Percentiles rank a stretch among this genome's conserved stretches.
These are phyloP conservation scores for Drosophila nigromelanica DNA, from an alignment of 1,140 invertebrate genomes.

Conservation along the genomic window DNA sequence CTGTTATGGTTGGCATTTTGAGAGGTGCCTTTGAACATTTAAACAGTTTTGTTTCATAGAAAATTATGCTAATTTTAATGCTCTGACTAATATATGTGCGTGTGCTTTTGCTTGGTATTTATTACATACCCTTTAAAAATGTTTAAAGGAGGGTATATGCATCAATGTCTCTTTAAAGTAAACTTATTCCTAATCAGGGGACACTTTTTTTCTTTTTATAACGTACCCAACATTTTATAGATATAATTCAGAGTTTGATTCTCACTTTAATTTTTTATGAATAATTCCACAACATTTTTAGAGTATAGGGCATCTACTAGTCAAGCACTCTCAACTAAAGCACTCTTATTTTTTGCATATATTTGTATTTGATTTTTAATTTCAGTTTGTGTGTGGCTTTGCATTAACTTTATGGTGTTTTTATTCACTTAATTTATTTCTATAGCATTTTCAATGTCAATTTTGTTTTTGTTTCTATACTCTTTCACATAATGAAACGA, in stretches of 20 bases:
- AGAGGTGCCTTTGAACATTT: constrained; percentile 40
- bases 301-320: neutral
- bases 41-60: constrained; percentile 51
- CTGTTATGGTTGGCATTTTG: constrained; percentile 18
- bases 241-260: too few relatives aligned
- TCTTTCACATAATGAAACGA: too few relatives aligned
- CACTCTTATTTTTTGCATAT: neutral
- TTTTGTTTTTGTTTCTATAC: constrained; percentile 10
- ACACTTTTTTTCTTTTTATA: too few relatives aligned
- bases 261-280: too few relatives aligned
- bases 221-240: too few relatives aligned
- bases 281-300: neutral
- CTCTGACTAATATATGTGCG: constrained; percentile 10
- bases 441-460: constrained; percentile 42
- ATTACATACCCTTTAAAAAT: neutral
- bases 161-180: too few relatives aligned
- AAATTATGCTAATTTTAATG: constrained; percentile 57
- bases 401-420: constrained; percentile 26
- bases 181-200: too few relatives aligned
- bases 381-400: constrained; percentile 17
- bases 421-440: constrained; percentile 22
- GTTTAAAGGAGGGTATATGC: neutral
- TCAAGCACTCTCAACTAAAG: neutral
- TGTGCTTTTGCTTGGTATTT: constrained; percentile 7
- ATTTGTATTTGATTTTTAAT: neutral